Percentiles rank a stretch among this genome's conserved stretches.
phyloP scores from a whole-genome alignment of 2,113 vertebrate species.

The Thunnus maccoyii region DNA sequence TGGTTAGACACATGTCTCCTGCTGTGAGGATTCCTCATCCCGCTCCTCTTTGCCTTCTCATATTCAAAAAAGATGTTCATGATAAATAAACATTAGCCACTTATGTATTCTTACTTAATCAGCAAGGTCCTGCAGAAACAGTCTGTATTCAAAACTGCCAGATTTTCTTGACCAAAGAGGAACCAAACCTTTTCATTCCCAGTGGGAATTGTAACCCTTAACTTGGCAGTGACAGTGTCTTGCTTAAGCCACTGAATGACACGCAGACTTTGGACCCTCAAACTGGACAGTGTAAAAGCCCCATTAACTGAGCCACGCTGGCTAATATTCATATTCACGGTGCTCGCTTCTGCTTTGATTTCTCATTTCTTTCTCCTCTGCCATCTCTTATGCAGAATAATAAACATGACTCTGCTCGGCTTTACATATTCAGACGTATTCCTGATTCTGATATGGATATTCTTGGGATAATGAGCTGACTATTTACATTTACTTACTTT shows the following conservation, averaged over 20 bases:
- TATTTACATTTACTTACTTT: constrained; percentile 76
- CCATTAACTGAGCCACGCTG: constrained; percentile 65
- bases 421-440: constrained; percentile 81
- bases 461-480: constrained; percentile 77
- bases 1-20: constrained; percentile 53
- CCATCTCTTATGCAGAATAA: constrained; percentile 74
- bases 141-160: not conserved
- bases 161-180: constrained; percentile 30
- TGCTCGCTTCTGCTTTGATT: constrained; percentile 65
- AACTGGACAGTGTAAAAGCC: constrained; percentile 40
- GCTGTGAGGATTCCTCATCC: constrained; percentile 42
- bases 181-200: constrained; percentile 2
- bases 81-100: constrained; percentile 74
- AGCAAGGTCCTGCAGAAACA: constrained; percentile 71
- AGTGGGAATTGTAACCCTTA: not conserved
- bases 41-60: constrained; percentile 24
- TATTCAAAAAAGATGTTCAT: constrained; percentile 46
- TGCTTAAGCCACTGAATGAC: not conserved
- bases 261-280: constrained; percentile 5
- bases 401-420: constrained; percentile 69
- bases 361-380: constrained; percentile 58
- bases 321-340: constrained; percentile 84
- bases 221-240: constrained; percentile 52
- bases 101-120: constrained; percentile 80
- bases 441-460: constrained; percentile 77